Evolutionary conservation across 2,113 vertebrate species (phyloP).

Genomic region (Python bivittatus): DNA sequence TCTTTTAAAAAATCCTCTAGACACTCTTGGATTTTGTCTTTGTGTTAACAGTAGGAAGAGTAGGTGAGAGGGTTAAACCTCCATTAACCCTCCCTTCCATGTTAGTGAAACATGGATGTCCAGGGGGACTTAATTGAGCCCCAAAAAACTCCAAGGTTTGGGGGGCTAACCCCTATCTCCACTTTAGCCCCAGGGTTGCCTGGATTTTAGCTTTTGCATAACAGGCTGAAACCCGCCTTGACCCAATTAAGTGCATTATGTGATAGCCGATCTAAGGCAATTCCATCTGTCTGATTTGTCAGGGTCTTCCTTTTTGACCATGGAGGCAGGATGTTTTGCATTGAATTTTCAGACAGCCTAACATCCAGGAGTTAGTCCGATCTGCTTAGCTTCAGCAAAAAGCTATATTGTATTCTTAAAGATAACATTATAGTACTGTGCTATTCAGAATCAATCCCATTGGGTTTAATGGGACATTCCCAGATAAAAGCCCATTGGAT

Average conservation of each 20-base stretch:
- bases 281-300: not conserved
- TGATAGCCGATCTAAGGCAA: not conserved
- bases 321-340: not conserved
- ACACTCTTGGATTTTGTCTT: no score
- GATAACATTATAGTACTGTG: not conserved
- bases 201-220: not conserved
- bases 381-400: not conserved
- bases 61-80: no score
- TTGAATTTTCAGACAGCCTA: not conserved
- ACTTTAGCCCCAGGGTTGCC: not conserved
- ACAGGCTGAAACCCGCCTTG: not conserved
- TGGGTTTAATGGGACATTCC: not conserved
- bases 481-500: not conserved
- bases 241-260: not conserved
- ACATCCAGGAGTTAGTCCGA: not conserved
- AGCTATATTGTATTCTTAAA: not conserved
- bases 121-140: no score
- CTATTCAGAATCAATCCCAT: not conserved
- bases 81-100: no score
- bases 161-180: no score
- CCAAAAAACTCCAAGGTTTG: no score
- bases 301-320: not conserved
- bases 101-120: no score
- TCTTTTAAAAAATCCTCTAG: no score
- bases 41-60: no score